Evolutionary conservation across 2,888 invertebrate genomes (phyloP), one percentile per base, ranked within the genome.

Genomic region (Drosophila picticornis): DNA sequence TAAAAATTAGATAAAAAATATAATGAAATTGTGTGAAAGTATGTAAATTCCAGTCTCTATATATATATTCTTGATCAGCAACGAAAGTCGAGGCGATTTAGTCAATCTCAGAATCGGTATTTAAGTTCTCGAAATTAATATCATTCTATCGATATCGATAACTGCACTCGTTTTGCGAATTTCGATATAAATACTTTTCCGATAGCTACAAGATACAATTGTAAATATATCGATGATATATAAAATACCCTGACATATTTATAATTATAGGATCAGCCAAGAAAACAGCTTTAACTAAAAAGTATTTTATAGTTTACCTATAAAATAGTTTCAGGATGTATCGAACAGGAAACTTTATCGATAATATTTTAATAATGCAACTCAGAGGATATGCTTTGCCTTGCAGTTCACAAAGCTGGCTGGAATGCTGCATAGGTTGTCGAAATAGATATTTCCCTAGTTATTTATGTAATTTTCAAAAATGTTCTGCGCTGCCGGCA

Each of bases 391-490:
- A 1, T 29, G 11, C 25, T 46, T 19, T 22, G 19, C 4, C 19
- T 13, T 29, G 29, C 29, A 31, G 4, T 36, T 46, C 4, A n/a
- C 29, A 56, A 16, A 3, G 19, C 25, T 31, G 6, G 22, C 29
- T 29, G 4, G 9, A 13, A 22, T 36, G n/a, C 36, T 7, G 25
- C 48, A 34, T 48, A n/a, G 29, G 3, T 65, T 63, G 38, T 63
- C 64, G 25, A 22, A 27, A 50, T 29, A 29, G n/a, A 46, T 43
- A 10, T 48, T 67, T 10, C 4, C 32, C 4, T 29, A 11, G 53
- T 72, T 50, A 77, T 76, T 55, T 55, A 55, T 57, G 40, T 55
- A 32, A 59, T 68, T 79, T 79, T n/a, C 2, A 25, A 34, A 73
- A 62, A 51, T 51, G 55, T 38, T 69, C 19, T 27, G 43, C 52